Evolutionary conservation across 2,888 invertebrate genomes (phyloP), one percentile per base, ranked within the genome.

Genomic region (Nasonia oneida): DNA sequence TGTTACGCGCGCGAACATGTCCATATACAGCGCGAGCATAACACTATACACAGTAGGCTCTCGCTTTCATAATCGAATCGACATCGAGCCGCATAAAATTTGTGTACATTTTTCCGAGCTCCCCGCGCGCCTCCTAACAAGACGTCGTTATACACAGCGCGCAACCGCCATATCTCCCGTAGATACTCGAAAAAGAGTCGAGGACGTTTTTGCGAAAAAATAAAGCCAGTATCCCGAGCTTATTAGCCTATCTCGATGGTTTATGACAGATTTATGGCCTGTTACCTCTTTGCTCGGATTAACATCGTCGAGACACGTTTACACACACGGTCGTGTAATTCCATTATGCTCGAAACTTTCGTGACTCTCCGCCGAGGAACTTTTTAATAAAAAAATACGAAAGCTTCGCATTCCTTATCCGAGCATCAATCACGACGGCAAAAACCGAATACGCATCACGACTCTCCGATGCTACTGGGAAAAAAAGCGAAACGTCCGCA

Each of bases 281-380:
- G 86, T 87, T 87, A 87, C 88, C 85, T 87, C 80, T 82, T 57
- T 83, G 86, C 83, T 86, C 81, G 87, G 89, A 89, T 88, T 88
- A 88, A 85, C 88, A 88, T 88, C 87, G 86, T 83, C 18, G 57
- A 61, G 57, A 61, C 18, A 61, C 47, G 47, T 81, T 39, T 79
- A 64, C 85, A 12, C 87, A 81, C 83, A 83, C 67, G 50, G 73
- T 57, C 57, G 57, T 57, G 57, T 57, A 57, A 57, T 57, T 18
- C 57, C 57, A 57, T 57, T 57, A 57, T 57, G 6, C n/a, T 57
- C n/a, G 4, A 53, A 70, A 70, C 82, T 76, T 82, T 78, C 86
- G 74, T 85, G 85, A 73, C 74, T 74, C 74, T 18, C 64, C n/a
- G 77, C 33, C 67, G 33, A 33, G 33, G 33, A 61, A 18, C 8